Base-by-base conservation (phyloP, 2,888 invertebrate genomes). In the Sycophila texana region DNA sequence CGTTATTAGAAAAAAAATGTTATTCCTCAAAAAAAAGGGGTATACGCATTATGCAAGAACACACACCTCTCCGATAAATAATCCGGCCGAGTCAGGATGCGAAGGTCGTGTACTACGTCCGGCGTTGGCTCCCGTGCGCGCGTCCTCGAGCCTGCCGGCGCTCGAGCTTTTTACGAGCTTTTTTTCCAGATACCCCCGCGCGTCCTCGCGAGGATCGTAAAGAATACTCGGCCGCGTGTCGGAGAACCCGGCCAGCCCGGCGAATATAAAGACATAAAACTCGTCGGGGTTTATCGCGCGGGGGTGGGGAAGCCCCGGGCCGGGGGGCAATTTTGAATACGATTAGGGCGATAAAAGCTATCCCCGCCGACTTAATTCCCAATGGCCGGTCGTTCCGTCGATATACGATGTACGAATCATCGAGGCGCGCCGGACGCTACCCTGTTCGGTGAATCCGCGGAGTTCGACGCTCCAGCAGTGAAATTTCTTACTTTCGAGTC, bases 221-320 rank as follows among this genome's bases (percentile, higher is more conserved):
- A 49, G 26, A 72, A 77, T 72, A 55, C 49, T 71, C 71, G 65
- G 30, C 67, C 39, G 30, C 30, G 30, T 30, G 30, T 30, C 30
- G 55, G 55, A 58, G 57, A 20, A n/a, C n/a, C n/a, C 57, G 57
- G 18, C 58, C 20, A 58, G 20, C 2, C 58, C 2, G 20, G 16
- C 68, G 47, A 22, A 20, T 72, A 66, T 66, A 47, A 72, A 77
- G 77, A 73, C 73, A 49, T 73, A 73, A 78, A 78, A 78, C 72
- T 77, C 53, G 71, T 10, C 55, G 47, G 22, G 22, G 22, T 73
- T 77, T 77, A 77, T 66, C 58, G 30, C 13, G 10, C 10, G 58
- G 4, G 39, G 7, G 12, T 39, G 39, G 39, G 26, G 26, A 26
- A 2, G 39, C 39, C 5, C 39, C 20, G 18, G 20, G 10, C n/a